These are phyloP conservation scores for Linnaemya tessellans DNA, from an alignment of 2,888 invertebrate species.

Conservation along the genomic window DNA sequence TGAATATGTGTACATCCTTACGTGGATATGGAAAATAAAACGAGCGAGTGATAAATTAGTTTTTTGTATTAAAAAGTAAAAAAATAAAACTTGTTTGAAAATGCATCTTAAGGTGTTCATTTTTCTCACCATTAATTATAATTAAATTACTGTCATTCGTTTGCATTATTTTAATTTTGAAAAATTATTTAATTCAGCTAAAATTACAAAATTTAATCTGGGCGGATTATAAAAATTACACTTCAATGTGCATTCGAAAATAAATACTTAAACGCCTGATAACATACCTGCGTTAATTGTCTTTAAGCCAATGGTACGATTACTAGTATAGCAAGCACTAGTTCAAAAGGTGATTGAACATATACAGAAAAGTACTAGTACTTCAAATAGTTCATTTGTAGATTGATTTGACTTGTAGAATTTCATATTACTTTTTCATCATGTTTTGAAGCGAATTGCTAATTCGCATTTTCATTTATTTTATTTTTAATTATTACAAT, in stretches of 20 bases:
- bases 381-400: too few species aligned
- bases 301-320: too few species aligned
- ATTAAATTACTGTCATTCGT: conserved; percentile 48
- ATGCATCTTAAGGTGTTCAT: conserved; percentile 2
- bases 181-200: background rate
- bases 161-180: conserved; percentile 17
- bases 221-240: background rate
- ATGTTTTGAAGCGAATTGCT: too few species aligned
- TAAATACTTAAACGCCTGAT: background rate
- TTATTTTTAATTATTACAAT: too few species aligned
- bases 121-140: conserved; percentile 41
- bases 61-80: background rate
- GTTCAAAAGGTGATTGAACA: too few species aligned
- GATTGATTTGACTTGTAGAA: too few species aligned
- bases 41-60: background rate
- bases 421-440: too few species aligned
- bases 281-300: too few species aligned
- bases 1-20: background rate
- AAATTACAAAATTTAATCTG: background rate
- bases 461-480: too few species aligned
- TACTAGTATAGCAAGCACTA: too few species aligned
- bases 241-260: background rate
- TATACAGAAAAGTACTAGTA: too few species aligned
- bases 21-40: background rate
- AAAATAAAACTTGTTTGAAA: conserved; percentile 10